Percentiles rank a stretch among this genome's conserved stretches.
phyloP scores from a whole-genome alignment of 2,113 vertebrate genomes.

The Morphnarchus princeps region DNA sequence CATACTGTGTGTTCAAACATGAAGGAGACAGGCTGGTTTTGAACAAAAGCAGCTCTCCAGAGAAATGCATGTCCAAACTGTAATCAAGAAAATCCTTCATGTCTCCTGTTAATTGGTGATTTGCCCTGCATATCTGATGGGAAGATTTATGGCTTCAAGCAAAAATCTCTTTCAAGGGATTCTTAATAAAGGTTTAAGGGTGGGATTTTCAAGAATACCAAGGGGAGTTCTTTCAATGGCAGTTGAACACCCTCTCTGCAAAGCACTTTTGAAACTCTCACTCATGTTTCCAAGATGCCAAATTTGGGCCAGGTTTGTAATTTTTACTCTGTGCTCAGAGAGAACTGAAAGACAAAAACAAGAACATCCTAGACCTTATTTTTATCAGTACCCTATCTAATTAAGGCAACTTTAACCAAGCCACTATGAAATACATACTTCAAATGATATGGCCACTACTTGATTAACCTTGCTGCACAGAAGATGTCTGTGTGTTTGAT shows the following conservation, averaged over 20 bases:
- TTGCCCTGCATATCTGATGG: conserved; percentile 32
- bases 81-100: conserved; percentile 35
- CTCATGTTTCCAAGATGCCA: not conserved
- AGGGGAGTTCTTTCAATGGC: not conserved
- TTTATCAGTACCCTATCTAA: not conserved
- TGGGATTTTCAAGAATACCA: conserved; percentile 5
- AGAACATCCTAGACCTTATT: not conserved
- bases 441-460: not conserved
- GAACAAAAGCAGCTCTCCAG: conserved; percentile 44
- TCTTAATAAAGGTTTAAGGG: conserved; percentile 38
- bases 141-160: conserved; percentile 27
- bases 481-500: not conserved
- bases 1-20: not conserved
- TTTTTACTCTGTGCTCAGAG: not conserved
- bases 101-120: conserved; percentile 37
- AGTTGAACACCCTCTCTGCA: not conserved
- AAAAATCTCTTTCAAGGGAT: conserved; percentile 54
- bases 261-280: not conserved
- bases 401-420: not conserved
- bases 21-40: not conserved
- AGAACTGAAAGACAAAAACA: not conserved
- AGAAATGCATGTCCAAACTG: conserved; percentile 38
- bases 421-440: not conserved
- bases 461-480: not conserved
- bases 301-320: not conserved